These are phyloP conservation scores for Dione vanillae DNA, from an alignment of 2,888 invertebrate genomes.

Conservation along the genomic window DNA sequence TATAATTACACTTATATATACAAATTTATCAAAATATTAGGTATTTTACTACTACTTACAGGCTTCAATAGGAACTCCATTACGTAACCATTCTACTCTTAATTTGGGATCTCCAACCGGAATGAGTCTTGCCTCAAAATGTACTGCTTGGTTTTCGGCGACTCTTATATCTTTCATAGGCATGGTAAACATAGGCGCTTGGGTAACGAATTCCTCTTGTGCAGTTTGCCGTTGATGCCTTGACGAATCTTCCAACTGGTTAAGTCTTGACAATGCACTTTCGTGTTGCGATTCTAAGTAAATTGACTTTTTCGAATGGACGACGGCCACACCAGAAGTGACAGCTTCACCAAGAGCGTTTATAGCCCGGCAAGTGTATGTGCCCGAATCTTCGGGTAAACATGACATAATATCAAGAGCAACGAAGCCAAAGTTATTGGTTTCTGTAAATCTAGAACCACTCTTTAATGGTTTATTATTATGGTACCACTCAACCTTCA, in stretches of 20 bases:
- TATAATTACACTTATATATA: neutral
- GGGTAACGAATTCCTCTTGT: conserved; percentile 91
- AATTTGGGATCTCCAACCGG: conserved; percentile 97
- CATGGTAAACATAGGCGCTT: conserved; percentile 96
- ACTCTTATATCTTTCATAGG: conserved; percentile 94
- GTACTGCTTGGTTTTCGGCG: conserved; percentile 95
- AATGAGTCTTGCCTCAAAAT: conserved; percentile 96
- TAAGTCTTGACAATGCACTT: conserved; percentile 91
- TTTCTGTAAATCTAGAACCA: conserved; percentile 97
- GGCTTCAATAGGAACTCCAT: conserved; percentile 95
- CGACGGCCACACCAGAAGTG: conserved; percentile 93
- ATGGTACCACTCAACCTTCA: conserved; percentile 98
- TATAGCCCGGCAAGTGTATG: conserved; percentile 96
- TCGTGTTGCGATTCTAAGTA: conserved; percentile 95
- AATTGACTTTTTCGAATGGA: conserved; percentile 93
- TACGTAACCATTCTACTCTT: conserved; percentile 96
- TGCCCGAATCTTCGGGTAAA: conserved; percentile 97
- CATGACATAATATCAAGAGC: conserved; percentile 98
- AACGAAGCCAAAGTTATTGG: conserved; percentile 98
- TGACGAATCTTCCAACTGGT: conserved; percentile 91
- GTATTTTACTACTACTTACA: conserved; percentile 82
- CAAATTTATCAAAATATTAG: neutral
- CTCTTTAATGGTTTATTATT: conserved; percentile 95
- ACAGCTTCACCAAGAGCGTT: conserved; percentile 97
- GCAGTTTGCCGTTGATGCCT: conserved; percentile 89